Conservation (phyloP, 2,113 vertebrate species). For the Turnix velox region DNA sequence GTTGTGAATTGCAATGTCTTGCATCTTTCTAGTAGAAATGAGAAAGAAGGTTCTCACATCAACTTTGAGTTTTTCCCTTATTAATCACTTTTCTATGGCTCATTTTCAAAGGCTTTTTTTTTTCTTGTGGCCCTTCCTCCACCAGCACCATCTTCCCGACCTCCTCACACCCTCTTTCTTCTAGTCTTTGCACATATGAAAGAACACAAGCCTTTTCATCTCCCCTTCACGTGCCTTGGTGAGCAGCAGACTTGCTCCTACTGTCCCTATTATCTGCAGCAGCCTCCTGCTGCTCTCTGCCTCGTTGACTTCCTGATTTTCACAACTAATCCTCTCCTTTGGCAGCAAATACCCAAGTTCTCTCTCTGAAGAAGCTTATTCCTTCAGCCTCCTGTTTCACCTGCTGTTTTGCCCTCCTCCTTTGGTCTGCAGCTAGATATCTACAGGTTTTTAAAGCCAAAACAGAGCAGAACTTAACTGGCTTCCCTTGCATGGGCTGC, state of each 20-base stretch:
- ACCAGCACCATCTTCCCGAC: neutral
- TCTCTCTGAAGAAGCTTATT: conserved; percentile 6
- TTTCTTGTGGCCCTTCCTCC: neutral
- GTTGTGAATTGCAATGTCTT: neutral
- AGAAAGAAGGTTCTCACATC: neutral
- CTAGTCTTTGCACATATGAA: conserved; percentile 28
- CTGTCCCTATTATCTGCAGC: conserved; percentile 33
- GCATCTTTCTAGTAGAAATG: conserved; percentile 14
- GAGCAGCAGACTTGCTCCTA: conserved; percentile 7
- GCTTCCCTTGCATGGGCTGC: neutral
- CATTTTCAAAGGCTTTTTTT: conserved; percentile 22
- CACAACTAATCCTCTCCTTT: conserved; percentile 41
- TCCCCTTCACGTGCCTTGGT: neutral
- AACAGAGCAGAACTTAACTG: neutral
- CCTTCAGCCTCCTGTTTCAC: neutral
- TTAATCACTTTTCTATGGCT: conserved; percentile 15
- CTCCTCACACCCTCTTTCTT: neutral
- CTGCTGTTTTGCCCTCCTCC: neutral
- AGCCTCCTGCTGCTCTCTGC: conserved; percentile 29
- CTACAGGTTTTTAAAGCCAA: neutral
- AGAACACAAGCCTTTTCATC: conserved; percentile 11
- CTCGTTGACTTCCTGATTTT: conserved; percentile 42
- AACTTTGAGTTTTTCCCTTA: neutral
- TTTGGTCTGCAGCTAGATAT: neutral
- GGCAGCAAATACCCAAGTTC: conserved; percentile 26